phyloP scores from a whole-genome alignment of 2,888 invertebrate genomes.

The Xylocampa areola region DNA sequence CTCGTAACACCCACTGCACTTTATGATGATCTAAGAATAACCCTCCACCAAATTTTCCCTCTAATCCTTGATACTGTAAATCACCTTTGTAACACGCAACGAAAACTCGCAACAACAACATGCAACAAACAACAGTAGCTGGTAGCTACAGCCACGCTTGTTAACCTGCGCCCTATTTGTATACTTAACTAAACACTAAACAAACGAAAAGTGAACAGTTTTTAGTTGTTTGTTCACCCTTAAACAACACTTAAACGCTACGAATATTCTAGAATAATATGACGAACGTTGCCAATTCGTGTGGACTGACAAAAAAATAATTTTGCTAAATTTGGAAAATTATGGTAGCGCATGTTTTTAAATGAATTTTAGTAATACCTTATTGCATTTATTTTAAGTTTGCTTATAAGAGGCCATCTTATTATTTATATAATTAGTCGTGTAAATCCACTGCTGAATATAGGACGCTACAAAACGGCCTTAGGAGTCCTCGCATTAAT shows the following conservation, averaged over 20 bases:
- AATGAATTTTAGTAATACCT: no score
- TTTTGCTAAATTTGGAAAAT: no score
- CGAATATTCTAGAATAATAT: constrained; percentile 3
- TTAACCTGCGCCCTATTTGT: constrained; percentile 44
- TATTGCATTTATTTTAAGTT: no score
- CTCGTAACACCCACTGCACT: no score
- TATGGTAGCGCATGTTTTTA: no score
- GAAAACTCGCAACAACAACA: constrained; percentile 29
- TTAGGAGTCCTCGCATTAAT: no score
- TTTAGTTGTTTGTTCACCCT: constrained; percentile 50
- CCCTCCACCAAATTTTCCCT: not conserved
- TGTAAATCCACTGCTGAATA: no score
- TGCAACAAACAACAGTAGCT: constrained; percentile 33
- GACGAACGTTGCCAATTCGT: constrained; percentile 13
- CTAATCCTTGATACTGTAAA: not conserved
- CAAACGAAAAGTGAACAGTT: constrained; percentile 49
- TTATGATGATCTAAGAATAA: not conserved
- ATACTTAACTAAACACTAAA: constrained; percentile 52
- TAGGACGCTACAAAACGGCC: no score
- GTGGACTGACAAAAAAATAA: no score
- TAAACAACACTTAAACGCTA: no score
- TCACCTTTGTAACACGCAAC: constrained; percentile 16
- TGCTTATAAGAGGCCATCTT: no score
- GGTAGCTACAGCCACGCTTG: constrained; percentile 28
- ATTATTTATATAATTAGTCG: no score